A percentile compares a stretch with the other conserved stretches of the same genome.
phyloP scores from a whole-genome alignment of 2,797 vertebrate genomes.

The Sparidentex hasta region DNA sequence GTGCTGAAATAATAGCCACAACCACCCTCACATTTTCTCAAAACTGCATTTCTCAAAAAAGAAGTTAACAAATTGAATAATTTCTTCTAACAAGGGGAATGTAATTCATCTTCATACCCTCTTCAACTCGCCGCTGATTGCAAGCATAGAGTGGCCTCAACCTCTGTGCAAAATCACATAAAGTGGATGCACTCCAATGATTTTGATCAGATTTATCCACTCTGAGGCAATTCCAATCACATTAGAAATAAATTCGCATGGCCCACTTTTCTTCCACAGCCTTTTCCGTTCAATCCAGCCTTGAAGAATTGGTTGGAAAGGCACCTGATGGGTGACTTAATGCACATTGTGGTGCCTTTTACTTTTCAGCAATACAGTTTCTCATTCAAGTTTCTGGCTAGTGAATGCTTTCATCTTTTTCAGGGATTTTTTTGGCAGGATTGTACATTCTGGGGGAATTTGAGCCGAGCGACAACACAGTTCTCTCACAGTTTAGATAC shows the following conservation, averaged over 20 bases:
- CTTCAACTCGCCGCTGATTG: slow-evolving; percentile 70
- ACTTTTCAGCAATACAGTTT: slow-evolving; percentile 39
- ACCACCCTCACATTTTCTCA: slow-evolving; percentile 30
- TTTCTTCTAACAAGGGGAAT: slow-evolving; percentile 61
- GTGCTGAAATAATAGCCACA: slow-evolving; percentile 42
- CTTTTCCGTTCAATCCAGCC: slow-evolving; percentile 63
- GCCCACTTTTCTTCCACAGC: slow-evolving; percentile 52
- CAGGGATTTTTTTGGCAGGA: neutral
- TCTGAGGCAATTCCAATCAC: slow-evolving; percentile 73
- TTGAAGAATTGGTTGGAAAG: slow-evolving; percentile 62
- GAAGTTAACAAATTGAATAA: slow-evolving; percentile 57
- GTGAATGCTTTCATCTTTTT: slow-evolving; percentile 4
- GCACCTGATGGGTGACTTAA: slow-evolving; percentile 64
- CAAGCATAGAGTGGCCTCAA: slow-evolving; percentile 55
- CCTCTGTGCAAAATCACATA: slow-evolving; percentile 69
- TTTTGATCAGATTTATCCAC: slow-evolving; percentile 78
- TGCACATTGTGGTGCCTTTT: slow-evolving; percentile 26
- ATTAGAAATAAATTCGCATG: slow-evolving; percentile 75
- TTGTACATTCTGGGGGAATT: neutral
- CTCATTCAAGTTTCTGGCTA: slow-evolving; percentile 30
- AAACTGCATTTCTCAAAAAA: slow-evolving; percentile 35
- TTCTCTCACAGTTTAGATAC: neutral
- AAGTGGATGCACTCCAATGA: slow-evolving; percentile 77
- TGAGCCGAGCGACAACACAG: slow-evolving; percentile 10
- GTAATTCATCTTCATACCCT: slow-evolving; percentile 61